A percentile compares a stretch with the other conserved stretches of the same genome.
Evolutionary conservation across 2,797 vertebrate genomes (phyloP).

Genomic region (Chaetophractus vellerosus): DNA sequence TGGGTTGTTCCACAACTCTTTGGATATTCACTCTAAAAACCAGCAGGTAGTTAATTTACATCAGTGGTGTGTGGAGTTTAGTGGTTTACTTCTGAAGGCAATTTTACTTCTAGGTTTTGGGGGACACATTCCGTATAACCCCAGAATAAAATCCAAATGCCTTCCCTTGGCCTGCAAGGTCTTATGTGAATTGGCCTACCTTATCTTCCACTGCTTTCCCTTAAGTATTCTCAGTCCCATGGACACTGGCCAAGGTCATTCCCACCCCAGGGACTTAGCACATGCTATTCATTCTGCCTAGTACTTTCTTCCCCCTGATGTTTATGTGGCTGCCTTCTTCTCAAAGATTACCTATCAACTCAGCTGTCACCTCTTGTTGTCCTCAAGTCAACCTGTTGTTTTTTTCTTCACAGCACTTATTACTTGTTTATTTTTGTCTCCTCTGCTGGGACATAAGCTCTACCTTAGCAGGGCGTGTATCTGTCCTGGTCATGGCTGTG

Average conservation of each 20-base stretch:
- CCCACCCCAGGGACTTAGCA: neutral
- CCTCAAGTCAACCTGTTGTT: neutral
- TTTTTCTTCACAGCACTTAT: neutral
- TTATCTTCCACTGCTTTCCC: neutral
- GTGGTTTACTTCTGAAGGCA: slow-evolving; percentile 8
- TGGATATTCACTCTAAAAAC: neutral
- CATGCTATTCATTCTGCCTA: neutral
- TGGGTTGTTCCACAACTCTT: neutral
- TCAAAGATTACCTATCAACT: neutral
- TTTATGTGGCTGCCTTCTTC: neutral
- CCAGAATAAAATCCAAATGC: neutral
- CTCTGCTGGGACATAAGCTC: slow-evolving; percentile 1
- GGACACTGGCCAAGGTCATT: neutral
- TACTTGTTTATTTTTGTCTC: neutral
- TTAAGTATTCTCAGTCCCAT: neutral
- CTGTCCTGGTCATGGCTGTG: neutral
- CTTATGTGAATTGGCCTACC: neutral
- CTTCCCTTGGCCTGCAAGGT: neutral
- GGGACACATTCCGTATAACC: neutral
- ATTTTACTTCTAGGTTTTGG: slow-evolving; percentile 38
- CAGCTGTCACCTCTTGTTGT: neutral
- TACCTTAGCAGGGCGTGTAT: neutral
- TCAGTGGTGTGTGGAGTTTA: neutral
- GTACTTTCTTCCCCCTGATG: neutral
- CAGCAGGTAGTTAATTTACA: neutral